Evolutionary conservation across 2,113 vertebrate species (phyloP).

Genomic region (Forbesichthys papilliferus): DNA sequence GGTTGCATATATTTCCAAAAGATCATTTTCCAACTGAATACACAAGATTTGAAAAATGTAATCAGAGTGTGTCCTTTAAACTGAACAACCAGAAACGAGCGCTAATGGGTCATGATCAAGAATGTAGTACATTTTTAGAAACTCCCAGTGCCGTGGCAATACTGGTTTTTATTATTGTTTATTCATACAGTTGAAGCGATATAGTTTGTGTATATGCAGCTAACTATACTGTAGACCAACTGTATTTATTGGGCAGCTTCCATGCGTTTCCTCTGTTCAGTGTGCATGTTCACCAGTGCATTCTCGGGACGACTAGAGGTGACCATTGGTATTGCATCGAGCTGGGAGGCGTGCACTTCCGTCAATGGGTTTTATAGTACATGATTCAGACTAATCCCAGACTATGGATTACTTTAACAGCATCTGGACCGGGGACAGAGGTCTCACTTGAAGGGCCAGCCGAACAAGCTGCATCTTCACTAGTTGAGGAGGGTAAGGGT

Average conservation of each 20-base stretch:
- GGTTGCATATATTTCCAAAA: neutral
- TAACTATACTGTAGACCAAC: neutral
- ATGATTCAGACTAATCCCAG: slow-evolving; percentile 9
- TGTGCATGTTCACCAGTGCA: slow-evolving; percentile 21
- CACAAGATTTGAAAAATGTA: too few relatives aligned
- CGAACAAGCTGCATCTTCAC: slow-evolving; percentile 33
- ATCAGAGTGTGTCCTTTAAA: neutral
- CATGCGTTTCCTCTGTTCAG: neutral
- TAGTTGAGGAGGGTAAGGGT: slow-evolving; percentile 52
- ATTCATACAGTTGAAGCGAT: too few relatives aligned
- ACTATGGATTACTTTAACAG: slow-evolving; percentile 39
- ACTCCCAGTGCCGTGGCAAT: too few relatives aligned
- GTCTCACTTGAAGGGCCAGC: slow-evolving; percentile 28
- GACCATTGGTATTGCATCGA: slow-evolving; percentile 28
- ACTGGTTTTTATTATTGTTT: too few relatives aligned
- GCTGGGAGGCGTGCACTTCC: neutral
- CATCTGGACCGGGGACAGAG: slow-evolving; percentile 45
- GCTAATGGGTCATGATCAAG: too few relatives aligned
- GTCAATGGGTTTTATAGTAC: neutral
- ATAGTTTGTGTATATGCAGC: too few relatives aligned
- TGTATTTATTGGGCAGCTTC: slow-evolving; percentile 12
- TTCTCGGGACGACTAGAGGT: neutral
- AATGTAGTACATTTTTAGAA: too few relatives aligned
- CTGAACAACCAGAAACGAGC: neutral
- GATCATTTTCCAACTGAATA: neutral